Conservation (phyloP, 2,797 vertebrate species). For the Phaenicophaeus curvirostris region DNA sequence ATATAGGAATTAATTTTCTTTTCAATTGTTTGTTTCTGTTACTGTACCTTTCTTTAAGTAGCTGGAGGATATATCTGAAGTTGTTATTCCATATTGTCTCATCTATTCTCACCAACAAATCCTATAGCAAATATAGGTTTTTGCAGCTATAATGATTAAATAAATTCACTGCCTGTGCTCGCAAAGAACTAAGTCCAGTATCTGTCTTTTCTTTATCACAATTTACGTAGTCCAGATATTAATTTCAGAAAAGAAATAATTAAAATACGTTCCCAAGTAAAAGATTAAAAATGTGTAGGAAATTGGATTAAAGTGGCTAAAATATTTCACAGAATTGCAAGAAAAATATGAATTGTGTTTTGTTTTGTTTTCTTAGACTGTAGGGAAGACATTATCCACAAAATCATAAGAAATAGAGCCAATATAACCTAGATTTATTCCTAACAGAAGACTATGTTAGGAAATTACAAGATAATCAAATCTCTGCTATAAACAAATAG, state of each 20-base stretch:
- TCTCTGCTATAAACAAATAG: slow-evolving; percentile 24
- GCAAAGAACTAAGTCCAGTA: background rate
- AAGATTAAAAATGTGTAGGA: background rate
- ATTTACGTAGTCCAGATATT: background rate
- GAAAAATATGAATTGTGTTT: background rate
- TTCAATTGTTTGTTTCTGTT: slow-evolving; percentile 27
- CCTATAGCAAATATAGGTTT: background rate
- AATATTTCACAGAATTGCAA: background rate
- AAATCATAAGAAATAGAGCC: slow-evolving; percentile 33
- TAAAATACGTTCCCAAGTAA: background rate
- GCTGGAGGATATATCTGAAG: background rate
- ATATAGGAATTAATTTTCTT: slow-evolving; percentile 31
- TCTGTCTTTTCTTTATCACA: background rate
- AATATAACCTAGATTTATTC: slow-evolving; percentile 53
- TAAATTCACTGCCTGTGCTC: background rate
- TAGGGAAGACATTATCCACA: slow-evolving; percentile 30
- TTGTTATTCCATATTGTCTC: background rate
- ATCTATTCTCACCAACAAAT: background rate
- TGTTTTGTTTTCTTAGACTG: slow-evolving; percentile 42
- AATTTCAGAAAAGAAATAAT: slow-evolving; percentile 15
- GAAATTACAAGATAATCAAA: slow-evolving; percentile 58
- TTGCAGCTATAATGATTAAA: background rate
- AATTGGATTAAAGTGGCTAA: background rate
- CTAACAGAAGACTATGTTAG: slow-evolving; percentile 30
- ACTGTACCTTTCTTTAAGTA: slow-evolving; percentile 8